Conservation (phyloP, 2,797 vertebrate genomes). For the Gobio occitaniae region DNA sequence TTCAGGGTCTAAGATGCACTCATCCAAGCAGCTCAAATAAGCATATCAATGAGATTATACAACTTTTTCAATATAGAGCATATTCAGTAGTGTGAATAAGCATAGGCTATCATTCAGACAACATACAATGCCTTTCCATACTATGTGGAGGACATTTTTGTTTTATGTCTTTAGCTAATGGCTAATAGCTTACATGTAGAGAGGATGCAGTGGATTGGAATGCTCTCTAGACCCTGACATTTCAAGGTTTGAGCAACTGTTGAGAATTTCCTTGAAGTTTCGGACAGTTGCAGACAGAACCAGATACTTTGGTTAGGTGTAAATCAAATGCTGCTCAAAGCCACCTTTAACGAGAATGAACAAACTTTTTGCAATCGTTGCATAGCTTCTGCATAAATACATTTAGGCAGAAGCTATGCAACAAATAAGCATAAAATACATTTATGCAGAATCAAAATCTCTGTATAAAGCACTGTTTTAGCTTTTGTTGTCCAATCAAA, state of each 20-base stretch:
- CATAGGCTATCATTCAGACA: not conserved
- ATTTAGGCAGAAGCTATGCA: not conserved
- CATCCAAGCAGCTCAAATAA: not conserved
- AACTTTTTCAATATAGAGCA: not conserved
- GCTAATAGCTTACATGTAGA: not conserved
- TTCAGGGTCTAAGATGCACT: not conserved
- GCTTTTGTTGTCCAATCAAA: not conserved
- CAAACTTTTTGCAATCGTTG: not conserved
- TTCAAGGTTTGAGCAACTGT: not conserved
- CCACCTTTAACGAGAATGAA: not conserved
- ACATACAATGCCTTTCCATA: not conserved
- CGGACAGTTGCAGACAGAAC: not conserved
- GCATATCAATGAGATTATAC: not conserved
- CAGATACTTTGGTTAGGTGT: not conserved
- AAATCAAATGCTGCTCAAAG: not conserved
- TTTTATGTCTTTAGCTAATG: not conserved
- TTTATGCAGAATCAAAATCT: not conserved
- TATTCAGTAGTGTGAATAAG: not conserved
- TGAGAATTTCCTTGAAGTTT: not conserved
- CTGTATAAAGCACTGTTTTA: not conserved
- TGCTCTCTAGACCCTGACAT: not conserved
- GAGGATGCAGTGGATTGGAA: not conserved
- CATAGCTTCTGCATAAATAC: not conserved
- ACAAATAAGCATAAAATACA: not conserved
- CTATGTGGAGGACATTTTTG: not conserved